A percentile compares a stretch with the other conserved stretches of the same genome.
These are phyloP conservation scores for Pseudochirops corinnae DNA, from an alignment of 2,797 vertebrate species.

Conservation along the genomic window DNA sequence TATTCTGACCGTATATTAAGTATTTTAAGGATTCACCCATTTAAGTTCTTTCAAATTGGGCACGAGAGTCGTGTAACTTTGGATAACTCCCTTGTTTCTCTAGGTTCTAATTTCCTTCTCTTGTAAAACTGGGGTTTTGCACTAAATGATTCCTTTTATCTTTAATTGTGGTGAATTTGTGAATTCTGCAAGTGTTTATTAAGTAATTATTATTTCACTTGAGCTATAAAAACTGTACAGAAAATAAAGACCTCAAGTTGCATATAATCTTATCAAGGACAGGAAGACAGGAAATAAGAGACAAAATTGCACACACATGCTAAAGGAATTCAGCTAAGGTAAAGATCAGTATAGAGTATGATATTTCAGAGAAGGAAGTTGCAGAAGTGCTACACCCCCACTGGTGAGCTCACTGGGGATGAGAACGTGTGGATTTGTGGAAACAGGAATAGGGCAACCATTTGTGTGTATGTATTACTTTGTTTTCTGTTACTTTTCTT, in stretches of 20 bases:
- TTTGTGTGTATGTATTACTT: neutral
- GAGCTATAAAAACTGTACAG: neutral
- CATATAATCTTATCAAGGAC: neutral
- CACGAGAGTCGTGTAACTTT: neutral
- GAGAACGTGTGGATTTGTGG: neutral
- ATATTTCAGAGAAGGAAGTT: neutral
- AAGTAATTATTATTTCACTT: neutral
- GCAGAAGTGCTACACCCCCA: neutral
- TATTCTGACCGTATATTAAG: neutral
- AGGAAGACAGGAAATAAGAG: neutral
- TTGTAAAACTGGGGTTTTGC: neutral
- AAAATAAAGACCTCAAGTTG: neutral
- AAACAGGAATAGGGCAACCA: neutral
- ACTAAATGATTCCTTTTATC: neutral
- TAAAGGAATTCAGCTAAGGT: neutral
- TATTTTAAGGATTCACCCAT: neutral
- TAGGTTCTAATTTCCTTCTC: neutral
- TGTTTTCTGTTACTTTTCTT: conserved; percentile 57
- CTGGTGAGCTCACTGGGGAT: neutral
- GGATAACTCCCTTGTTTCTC: neutral
- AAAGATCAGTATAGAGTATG: neutral
- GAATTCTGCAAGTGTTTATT: neutral
- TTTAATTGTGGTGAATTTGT: neutral
- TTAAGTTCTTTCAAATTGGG: neutral
- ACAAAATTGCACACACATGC: neutral